Base-by-base conservation (phyloP, 2,113 vertebrate species). In the Tachycineta bicolor region DNA sequence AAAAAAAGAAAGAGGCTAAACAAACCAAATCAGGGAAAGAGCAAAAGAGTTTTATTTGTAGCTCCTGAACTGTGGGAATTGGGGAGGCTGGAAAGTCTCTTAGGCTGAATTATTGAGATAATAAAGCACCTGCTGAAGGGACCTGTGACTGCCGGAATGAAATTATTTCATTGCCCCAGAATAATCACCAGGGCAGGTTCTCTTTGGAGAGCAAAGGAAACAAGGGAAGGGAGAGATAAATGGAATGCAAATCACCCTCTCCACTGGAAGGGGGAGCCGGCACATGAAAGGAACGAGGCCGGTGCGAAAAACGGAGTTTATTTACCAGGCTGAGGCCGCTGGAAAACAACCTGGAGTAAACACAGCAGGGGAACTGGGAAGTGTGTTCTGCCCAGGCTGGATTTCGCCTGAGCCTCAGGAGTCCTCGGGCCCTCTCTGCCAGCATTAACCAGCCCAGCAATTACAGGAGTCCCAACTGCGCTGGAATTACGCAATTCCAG, bases 61-160 rank as follows among this genome's bases (percentile, higher is more conserved):
- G 94, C 96, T 96, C 77, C 94, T 93, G 87, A 95, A 97, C 91
- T 95, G 80, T 91, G 90, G 96, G 93, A 96, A 95, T 18, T 96
- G 87, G 93, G 93, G 94, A 95, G 88, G 82, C 82, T 70, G 86
- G 49, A 63, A 96, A 88, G 87, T 95, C 92, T 94, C 94, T 89
- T 10, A 96, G 90, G 87, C 79, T 88, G 93, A 97, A 97, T 97
- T 97, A 97, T 49, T 79, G 91, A 95, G 94, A 97, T 97, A 95
- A 97, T 95, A 96, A 96, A 97, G 89, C 95, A 96, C 96, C 93
- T 94, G 95, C 90, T 92, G 91, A 89, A 97, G 96, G 93, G 91
- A 89, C 86, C 92, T 87, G 94, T 53, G 81, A 84, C 89, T 79
- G 85, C 86, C 64, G 67, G 85, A 97, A 96, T 85, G 83, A 89